These are phyloP conservation scores for Oreochromis niloticus DNA, from an alignment of 2,113 vertebrate genomes.

Conservation along the genomic window DNA sequence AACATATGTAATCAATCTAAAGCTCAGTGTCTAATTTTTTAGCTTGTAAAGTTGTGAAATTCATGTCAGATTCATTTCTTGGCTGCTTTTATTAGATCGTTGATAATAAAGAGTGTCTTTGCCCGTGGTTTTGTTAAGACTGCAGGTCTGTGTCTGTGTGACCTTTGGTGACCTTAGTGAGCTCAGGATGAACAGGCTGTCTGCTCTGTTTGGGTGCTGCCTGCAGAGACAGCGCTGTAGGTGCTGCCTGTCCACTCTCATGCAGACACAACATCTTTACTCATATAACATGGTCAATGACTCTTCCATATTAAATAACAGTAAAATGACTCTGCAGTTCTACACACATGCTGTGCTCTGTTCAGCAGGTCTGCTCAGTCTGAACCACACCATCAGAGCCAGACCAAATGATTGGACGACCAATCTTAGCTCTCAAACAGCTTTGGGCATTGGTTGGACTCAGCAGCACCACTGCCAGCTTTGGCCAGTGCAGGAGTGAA, in stretches of 20 bases:
- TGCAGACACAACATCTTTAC: not conserved
- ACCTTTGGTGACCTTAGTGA: not conserved
- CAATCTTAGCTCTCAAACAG: not conserved
- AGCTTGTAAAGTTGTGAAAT: not conserved
- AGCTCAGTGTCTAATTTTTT: not conserved
- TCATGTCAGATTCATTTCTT: accelerated
- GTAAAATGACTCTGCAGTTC: not conserved
- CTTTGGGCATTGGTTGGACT: not conserved
- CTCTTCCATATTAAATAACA: not conserved
- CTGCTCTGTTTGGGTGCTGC: not conserved
- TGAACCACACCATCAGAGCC: not conserved
- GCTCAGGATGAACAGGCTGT: not conserved
- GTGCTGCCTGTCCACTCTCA: not conserved
- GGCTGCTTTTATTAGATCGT: not conserved
- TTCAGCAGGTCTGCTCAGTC: not conserved
- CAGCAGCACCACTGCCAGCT: not conserved
- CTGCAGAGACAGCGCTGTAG: not conserved
- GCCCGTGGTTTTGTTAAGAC: not conserved
- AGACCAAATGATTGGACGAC: accelerated
- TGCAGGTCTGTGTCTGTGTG: not conserved
- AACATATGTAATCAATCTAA: not conserved
- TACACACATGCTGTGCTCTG: no score
- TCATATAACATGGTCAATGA: no score
- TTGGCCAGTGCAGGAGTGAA: not conserved
- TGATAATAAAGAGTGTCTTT: not conserved